Percentiles rank a stretch among this genome's conserved stretches.
Conservation (phyloP, 2,797 vertebrate species). For the Sardinella longiceps region DNA sequence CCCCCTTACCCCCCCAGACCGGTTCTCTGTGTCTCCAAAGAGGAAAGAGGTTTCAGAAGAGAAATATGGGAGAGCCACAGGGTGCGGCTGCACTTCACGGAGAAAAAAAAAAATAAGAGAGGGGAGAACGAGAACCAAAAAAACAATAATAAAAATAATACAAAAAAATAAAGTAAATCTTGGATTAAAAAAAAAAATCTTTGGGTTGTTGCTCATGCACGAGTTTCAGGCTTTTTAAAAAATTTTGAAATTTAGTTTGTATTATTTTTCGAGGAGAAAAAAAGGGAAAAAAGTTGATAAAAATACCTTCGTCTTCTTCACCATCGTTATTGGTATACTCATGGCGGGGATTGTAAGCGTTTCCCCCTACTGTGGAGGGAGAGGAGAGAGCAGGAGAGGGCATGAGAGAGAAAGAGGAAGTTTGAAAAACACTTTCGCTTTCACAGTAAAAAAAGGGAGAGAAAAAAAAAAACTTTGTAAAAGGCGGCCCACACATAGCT, state of each 20-base stretch:
- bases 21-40: constrained; percentile 60
- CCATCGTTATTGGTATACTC: constrained; percentile 89
- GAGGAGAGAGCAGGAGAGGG: constrained; percentile 79
- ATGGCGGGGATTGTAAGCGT: constrained; percentile 85
- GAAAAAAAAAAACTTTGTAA: constrained; percentile 31
- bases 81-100: constrained; percentile 64
- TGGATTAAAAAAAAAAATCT: constrained; percentile 57
- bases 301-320: constrained; percentile 90
- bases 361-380: constrained; percentile 84
- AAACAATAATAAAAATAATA: constrained; percentile 51
- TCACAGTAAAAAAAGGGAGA: too few relatives aligned
- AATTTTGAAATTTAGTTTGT: constrained; percentile 41
- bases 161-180: constrained; percentile 48
- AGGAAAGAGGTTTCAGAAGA: constrained; percentile 65
- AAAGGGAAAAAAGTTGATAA: constrained; percentile 72
- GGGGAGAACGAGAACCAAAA: constrained; percentile 54
- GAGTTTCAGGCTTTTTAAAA: constrained; percentile 66
- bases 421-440: constrained; percentile 73
- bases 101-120: constrained; percentile 51
- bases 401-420: constrained; percentile 69
- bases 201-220: constrained; percentile 83
- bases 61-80: constrained; percentile 49
- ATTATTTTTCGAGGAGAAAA: constrained; percentile 51
- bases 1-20: constrained; percentile 32
- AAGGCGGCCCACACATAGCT: not conserved